A percentile compares a stretch with the other conserved stretches of the same genome.
Evolutionary conservation across 2,888 invertebrate species (phyloP).

Genomic region (Troides oblongomaculatus): DNA sequence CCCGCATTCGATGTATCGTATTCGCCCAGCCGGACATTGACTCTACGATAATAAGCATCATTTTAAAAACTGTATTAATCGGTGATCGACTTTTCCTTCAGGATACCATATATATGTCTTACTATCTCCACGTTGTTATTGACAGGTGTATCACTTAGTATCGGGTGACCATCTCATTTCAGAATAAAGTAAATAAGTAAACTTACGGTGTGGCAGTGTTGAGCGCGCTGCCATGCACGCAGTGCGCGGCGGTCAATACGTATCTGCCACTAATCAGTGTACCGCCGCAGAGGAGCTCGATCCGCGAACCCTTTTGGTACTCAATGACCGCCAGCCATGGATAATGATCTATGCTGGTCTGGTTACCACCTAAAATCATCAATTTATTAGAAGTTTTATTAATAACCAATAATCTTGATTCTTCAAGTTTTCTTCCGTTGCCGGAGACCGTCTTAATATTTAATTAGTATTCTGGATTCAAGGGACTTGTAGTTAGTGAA

Average conservation of each 20-base stretch:
- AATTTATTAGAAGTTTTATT: too few species aligned
- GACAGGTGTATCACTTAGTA: too few species aligned
- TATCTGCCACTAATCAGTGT: conserved; percentile 75
- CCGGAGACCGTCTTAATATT: too few species aligned
- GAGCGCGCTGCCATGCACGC: conserved; percentile 60
- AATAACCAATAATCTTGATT: too few species aligned
- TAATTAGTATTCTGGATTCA: too few species aligned
- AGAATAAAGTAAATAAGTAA: neutral
- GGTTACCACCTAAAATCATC: conserved; percentile 47
- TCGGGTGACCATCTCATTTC: too few species aligned
- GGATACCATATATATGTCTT: too few species aligned
- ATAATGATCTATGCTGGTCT: conserved; percentile 73
- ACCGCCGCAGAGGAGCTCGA: conserved; percentile 58
- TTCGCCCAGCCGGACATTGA: conserved; percentile 67
- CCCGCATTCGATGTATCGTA: conserved; percentile 58
- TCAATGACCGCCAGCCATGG: conserved; percentile 79
- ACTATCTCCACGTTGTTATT: too few species aligned
- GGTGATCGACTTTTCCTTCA: neutral
- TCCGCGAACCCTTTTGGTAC: conserved; percentile 47
- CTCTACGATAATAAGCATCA: neutral
- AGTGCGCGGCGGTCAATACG: conserved; percentile 79
- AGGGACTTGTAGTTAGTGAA: too few species aligned
- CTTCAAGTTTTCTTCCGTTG: too few species aligned
- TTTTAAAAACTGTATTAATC: neutral
- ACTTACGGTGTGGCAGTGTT: conserved; percentile 68